These are phyloP conservation scores for Cyprinodon brontotheroides DNA, from an alignment of 2,113 vertebrate species.

Conservation along the genomic window DNA sequence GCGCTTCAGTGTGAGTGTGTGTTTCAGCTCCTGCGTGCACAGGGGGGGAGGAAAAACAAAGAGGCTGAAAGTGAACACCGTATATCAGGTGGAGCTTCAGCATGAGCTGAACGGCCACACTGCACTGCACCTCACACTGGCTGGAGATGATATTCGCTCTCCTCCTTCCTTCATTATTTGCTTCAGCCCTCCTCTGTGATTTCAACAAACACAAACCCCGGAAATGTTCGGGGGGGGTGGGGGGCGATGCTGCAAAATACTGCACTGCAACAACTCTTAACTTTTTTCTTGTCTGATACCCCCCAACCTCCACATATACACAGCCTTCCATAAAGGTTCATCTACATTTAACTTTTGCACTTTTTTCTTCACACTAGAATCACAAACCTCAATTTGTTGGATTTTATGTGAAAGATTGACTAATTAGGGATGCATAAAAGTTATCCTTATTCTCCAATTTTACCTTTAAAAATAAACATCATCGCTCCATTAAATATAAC, in stretches of 20 bases:
- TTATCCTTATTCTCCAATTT: too few relatives aligned
- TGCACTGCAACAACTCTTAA: not conserved
- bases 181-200: slow-evolving; percentile 11
- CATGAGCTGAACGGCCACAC: slow-evolving; percentile 51
- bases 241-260: not conserved
- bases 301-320: too few relatives aligned
- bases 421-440: too few relatives aligned
- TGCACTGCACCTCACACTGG: slow-evolving; percentile 55
- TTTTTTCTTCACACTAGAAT: too few relatives aligned
- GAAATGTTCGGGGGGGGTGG: not conserved
- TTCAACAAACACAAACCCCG: not conserved
- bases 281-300: not conserved
- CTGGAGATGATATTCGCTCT: slow-evolving; percentile 38
- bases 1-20: slow-evolving; percentile 79
- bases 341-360: too few relatives aligned
- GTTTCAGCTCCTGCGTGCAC: slow-evolving; percentile 74
- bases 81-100: slow-evolving; percentile 34
- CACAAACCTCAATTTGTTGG: too few relatives aligned
- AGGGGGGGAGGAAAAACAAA: slow-evolving; percentile 2
- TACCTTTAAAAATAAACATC: too few relatives aligned
- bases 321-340: too few relatives aligned
- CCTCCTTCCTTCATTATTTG: not conserved
- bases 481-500: too few relatives aligned
- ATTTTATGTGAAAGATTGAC: too few relatives aligned
- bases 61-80: slow-evolving; percentile 27